phyloP scores from a whole-genome alignment of 2,797 vertebrate species.

The Molossus molossus region DNA sequence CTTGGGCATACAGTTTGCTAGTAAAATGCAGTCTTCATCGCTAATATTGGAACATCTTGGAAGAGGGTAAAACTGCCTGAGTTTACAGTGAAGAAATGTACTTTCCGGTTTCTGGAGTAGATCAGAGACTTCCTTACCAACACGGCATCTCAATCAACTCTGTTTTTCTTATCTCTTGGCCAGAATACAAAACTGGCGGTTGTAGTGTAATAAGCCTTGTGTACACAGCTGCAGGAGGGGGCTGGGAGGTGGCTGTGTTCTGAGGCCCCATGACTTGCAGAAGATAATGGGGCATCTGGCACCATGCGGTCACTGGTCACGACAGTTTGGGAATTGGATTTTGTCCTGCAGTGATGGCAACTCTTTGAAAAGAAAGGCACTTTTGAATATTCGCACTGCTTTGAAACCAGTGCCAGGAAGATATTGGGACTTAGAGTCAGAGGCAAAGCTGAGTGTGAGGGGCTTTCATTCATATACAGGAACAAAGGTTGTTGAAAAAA shows the following conservation, averaged over 20 bases:
- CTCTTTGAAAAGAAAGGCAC: constrained; percentile 58
- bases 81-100: background rate
- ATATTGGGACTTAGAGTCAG: constrained; percentile 32
- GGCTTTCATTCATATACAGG: constrained; percentile 55
- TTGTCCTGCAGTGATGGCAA: background rate
- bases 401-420: constrained; percentile 69
- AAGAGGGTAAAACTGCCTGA: background rate
- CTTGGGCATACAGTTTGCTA: background rate
- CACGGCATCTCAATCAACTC: constrained; percentile 14
- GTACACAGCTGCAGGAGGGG: constrained; percentile 58
- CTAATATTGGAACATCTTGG: background rate
- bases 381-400: constrained; percentile 69
- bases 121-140: constrained; percentile 44
- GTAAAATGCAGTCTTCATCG: background rate
- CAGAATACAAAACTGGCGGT: background rate
- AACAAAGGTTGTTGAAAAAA: constrained; percentile 48
- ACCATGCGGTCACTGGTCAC: background rate
- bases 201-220: constrained; percentile 42
- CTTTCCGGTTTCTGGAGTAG: constrained; percentile 28
- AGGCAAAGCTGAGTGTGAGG: background rate
- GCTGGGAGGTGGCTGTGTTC: background rate
- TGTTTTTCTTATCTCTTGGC: constrained; percentile 65
- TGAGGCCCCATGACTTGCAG: background rate
- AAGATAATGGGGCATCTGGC: constrained; percentile 47
- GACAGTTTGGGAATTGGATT: constrained; percentile 62